Evolutionary conservation across 2,113 vertebrate species (phyloP), one percentile per base, ranked within the genome.

Genomic region (Coryphaenoides rupestris): DNA sequence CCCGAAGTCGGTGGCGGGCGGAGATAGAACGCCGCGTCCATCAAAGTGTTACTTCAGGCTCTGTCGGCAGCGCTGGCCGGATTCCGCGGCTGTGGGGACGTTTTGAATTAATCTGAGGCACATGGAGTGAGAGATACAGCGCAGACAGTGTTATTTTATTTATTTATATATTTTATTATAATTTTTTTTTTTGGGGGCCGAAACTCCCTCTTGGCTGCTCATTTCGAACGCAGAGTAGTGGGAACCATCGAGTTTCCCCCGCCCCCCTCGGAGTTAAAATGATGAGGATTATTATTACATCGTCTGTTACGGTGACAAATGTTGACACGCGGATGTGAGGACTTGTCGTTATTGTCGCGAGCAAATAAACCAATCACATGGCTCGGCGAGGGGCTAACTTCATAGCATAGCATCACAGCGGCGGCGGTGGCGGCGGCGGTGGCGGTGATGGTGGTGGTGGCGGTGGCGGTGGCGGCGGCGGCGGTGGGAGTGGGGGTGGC

Each of bases 31-130:
- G 65, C 78, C 62, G 76, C 70, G 84, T 84, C 86, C 81, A 86
- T 89, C 88, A 88, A 85, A 88, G 85, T 80, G 72, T 83, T 80
- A 86, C 86, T 88, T 79, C 75, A 75, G 82, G 88, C 85, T 75
- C 75, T 85, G 78, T 84, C 74, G 16, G 52, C 77, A 70, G 73
- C 65, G 84, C 77, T 83, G 83, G 76, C 81, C n/a, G n/a, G 75
- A 84, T 83, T 83, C 76, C 62, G 70, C 74, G 77, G 68, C 75
- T 62, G 73, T 60, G 61, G 77, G 33, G 72, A 74, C 60, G 74
- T 77, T 88, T 85, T 83, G 67, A 85, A 81, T 84, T 88, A 84
- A 85, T 84, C 79, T 83, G 73, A 77, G 70, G 81, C 78, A 85
- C 78, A 77, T 67, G 74, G 69, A 57, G 74, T 13, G 69, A 73